Evolutionary conservation across 2,797 vertebrate species (phyloP).

Genomic region (Sus cebifrons): DNA sequence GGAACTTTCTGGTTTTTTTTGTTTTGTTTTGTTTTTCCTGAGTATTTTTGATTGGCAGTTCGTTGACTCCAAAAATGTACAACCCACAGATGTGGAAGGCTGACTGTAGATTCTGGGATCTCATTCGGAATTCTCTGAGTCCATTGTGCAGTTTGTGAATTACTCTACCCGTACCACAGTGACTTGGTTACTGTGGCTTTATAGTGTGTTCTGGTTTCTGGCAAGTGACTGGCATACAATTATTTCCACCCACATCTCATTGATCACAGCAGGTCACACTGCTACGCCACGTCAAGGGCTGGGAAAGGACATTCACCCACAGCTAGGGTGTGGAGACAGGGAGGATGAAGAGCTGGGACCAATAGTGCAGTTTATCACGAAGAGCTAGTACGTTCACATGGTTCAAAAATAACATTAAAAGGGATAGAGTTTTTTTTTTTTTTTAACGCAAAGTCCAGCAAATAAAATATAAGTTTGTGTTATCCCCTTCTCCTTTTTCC

Average conservation of each 20-base stretch:
- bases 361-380: not conserved
- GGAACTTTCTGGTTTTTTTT: not conserved
- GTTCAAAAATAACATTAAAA: not conserved
- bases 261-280: not conserved
- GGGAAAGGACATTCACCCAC: not conserved
- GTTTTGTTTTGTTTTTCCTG: too few relatives aligned
- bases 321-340: not conserved
- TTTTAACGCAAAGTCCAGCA: constrained; percentile 40
- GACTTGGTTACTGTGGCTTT: constrained; percentile 8
- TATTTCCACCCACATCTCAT: not conserved
- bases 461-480: not conserved
- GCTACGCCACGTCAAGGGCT: not conserved
- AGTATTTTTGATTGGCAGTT: not conserved
- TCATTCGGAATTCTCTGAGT: constrained; percentile 8
- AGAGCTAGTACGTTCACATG: not conserved
- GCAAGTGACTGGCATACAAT: not conserved
- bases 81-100: not conserved
- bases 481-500: not conserved
- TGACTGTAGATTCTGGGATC: not conserved
- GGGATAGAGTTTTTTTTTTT: not conserved
- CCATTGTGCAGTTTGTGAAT: not conserved
- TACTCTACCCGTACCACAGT: not conserved
- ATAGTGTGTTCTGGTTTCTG: not conserved
- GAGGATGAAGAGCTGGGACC: not conserved
- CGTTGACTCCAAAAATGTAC: not conserved